A percentile compares a stretch with the other conserved stretches of the same genome.
These are phyloP conservation scores for Columba livia DNA, from an alignment of 2,113 vertebrate genomes.

Conservation along the genomic window DNA sequence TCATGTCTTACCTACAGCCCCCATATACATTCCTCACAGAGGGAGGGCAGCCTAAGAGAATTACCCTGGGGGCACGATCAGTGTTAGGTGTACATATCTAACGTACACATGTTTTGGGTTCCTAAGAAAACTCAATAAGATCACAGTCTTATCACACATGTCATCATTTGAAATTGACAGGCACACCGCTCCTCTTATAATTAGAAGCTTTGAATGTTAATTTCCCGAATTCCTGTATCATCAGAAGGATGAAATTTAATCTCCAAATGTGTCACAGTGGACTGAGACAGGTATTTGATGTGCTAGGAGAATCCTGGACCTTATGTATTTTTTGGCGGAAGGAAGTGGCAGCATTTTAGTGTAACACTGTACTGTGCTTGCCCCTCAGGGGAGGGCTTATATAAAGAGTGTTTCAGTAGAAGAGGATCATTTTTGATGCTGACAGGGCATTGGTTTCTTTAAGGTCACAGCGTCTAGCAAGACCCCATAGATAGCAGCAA, in stretches of 20 bases:
- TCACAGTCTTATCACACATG: not conserved
- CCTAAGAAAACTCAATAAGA: not conserved
- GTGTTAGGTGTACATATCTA: not conserved
- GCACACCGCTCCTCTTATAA: not conserved
- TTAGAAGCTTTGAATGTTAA: conserved; percentile 28
- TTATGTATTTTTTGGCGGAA: not conserved
- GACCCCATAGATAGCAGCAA: not conserved
- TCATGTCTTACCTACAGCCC: not conserved
- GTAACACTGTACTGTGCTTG: not conserved
- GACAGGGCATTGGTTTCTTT: not conserved
- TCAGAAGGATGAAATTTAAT: not conserved
- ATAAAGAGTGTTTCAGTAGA: not conserved
- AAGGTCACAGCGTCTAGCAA: not conserved
- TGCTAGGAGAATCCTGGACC: not conserved
- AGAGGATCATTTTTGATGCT: not conserved
- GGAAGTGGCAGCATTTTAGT: not conserved
- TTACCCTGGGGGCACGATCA: not conserved
- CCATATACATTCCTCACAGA: not conserved
- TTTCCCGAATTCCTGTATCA: conserved; percentile 3
- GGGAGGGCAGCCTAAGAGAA: not conserved
- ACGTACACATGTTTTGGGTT: not conserved
- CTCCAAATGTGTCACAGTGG: not conserved
- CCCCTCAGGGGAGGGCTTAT: not conserved
- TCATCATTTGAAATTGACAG: conserved; percentile 11
- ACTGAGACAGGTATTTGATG: not conserved